phyloP scores from a whole-genome alignment of 23 tunicate species.

The Trididemnum nubilum region DNA sequence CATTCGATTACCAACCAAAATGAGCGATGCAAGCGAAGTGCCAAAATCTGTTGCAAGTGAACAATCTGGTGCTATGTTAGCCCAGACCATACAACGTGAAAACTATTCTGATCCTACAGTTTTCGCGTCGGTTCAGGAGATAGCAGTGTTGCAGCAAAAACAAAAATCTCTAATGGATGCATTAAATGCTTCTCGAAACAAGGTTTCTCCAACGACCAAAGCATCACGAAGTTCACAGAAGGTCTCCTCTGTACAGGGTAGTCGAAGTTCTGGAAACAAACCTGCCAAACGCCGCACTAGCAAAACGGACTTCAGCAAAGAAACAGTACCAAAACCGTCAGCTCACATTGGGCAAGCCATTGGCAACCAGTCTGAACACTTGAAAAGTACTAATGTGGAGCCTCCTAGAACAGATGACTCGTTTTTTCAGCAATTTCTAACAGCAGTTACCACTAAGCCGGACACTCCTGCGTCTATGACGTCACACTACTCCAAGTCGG shows the following conservation, averaged over 20 bases:
- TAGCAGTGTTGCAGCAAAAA: conserved; percentile 52
- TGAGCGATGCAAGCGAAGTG: not conserved
- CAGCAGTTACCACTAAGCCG: not conserved
- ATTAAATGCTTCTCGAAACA: conserved; percentile 35
- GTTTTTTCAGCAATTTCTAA: conserved; percentile 23
- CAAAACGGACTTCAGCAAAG: conserved; percentile 2
- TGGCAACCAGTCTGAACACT: not conserved
- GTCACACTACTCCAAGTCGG: no score
- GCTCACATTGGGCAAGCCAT: not conserved
- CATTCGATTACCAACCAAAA: conserved; percentile 41
- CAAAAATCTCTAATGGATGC: conserved; percentile 51
- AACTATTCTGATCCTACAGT: conserved; percentile 60
- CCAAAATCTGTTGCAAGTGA: not conserved
- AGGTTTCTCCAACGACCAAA: conserved; percentile 17
- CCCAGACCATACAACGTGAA: conserved; percentile 40
- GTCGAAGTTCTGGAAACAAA: conserved; percentile 3
- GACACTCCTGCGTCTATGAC: not conserved
- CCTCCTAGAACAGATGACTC: not conserved
- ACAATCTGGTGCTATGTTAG: not conserved
- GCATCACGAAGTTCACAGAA: conserved; percentile 6
- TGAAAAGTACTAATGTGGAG: not conserved
- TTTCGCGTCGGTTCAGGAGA: conserved; percentile 55
- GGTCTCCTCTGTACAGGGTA: not conserved
- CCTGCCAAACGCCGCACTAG: not conserved
- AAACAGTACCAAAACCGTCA: not conserved